Percentiles rank a stretch among this genome's conserved stretches.
Conservation (phyloP, 2,113 vertebrate species). For the Nycticorax nycticorax region DNA sequence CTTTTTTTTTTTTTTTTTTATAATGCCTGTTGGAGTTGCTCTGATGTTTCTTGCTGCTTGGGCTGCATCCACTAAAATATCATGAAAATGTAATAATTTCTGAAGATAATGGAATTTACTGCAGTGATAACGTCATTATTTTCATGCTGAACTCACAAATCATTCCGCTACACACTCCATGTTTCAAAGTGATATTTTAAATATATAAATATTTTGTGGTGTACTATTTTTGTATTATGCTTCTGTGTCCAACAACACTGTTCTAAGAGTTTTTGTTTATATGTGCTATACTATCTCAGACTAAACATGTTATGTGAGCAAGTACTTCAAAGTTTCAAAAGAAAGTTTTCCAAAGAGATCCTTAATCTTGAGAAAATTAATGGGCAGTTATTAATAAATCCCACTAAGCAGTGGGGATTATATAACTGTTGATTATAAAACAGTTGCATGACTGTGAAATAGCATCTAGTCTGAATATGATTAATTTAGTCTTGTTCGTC, state of each 20-base stretch:
- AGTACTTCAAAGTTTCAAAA: neutral
- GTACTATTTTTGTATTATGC: neutral
- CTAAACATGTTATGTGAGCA: neutral
- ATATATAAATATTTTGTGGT: neutral
- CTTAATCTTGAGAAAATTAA: neutral
- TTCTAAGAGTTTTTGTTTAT: neutral
- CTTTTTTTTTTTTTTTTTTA: neutral
- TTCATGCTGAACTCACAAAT: neutral
- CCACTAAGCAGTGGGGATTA: neutral
- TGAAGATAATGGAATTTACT: neutral
- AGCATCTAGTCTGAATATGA: neutral
- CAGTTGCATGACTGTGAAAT: neutral
- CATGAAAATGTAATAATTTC: neutral
- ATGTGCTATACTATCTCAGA: neutral
- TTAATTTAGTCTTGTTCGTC: neutral
- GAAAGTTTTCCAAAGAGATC: neutral
- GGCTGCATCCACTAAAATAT: neutral
- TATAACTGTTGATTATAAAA: neutral
- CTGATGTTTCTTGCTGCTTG: neutral
- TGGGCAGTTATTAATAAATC: neutral
- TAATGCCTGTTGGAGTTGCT: neutral
- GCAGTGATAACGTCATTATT: neutral
- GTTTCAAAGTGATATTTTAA: neutral
- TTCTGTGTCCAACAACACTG: neutral
- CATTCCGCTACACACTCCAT: neutral